Evolutionary conservation across 2,113 vertebrate genomes (phyloP), one percentile per base, ranked within the genome.

Genomic region (Brachyhypopomus gauderio): DNA sequence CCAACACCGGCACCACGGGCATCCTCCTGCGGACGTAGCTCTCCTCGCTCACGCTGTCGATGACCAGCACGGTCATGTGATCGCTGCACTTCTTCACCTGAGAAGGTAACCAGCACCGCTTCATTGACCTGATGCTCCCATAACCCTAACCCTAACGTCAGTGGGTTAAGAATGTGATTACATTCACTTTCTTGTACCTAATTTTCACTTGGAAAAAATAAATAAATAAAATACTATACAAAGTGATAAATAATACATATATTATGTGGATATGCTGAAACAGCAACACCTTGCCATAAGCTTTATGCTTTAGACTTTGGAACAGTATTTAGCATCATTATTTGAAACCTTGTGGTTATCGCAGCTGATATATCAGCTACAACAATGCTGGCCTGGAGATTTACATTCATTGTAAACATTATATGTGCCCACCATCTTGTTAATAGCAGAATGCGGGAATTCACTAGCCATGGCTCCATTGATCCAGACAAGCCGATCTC

Each of bases 401-500:
- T 66, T 5, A 64, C 52, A 85, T 6, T 36, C 23, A 45, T 17
- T 52, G 11, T 12, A 12, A 23, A 2, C 20, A 11, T 56, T 59
- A 8, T 64, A 45, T 48, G 55, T 38, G 27, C 87, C 0, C 90
- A 99, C 97, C 89, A 92, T 95, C 88, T 69, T 95, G 87, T 36
- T 87, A 23, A 99, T 93, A 48, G 92, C 89, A 0, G 81, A 66
- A 0, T 88, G 60, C 0, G 94, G 94, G 71, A 95, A 91, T 23
- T 81, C 91, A 66, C 92, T 93, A 55, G 91, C 94, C 0, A 86
- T 89, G 81, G 88, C 79, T 0, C 97, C 96, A 0, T 98, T 96
- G 69, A 99, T 92, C 92, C 97, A 97, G 62, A 98, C 83, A 58
- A 99, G 92, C 64, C 91, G 91, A 85, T 94, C 95, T 48, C 95